These are phyloP conservation scores for Rhagologus leucostigma DNA, from an alignment of 2,113 vertebrate genomes.

Conservation along the genomic window DNA sequence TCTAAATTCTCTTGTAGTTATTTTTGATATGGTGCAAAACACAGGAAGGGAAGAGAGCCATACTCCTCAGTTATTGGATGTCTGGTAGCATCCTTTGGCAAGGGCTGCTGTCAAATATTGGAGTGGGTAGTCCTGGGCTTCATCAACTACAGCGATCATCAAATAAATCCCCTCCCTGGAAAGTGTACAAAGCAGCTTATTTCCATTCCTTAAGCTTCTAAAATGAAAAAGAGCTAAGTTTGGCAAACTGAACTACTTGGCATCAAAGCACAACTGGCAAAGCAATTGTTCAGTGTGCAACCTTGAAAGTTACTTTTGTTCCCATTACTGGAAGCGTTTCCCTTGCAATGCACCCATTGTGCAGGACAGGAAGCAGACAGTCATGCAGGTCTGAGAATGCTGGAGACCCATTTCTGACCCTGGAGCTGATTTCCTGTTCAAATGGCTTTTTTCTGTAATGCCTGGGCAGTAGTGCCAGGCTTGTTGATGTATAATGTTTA, in stretches of 20 bases:
- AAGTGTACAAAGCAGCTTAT: slow-evolving; percentile 50
- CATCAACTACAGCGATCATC: neutral
- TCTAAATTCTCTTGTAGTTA: slow-evolving; percentile 25
- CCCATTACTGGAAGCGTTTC: slow-evolving; percentile 38
- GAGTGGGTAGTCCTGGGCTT: slow-evolving; percentile 20
- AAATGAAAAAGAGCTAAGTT: slow-evolving; percentile 42
- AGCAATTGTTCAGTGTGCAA: slow-evolving; percentile 50
- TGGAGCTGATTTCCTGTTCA: slow-evolving; percentile 31
- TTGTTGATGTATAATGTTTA: slow-evolving; percentile 36
- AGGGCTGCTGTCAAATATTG: slow-evolving; percentile 1
- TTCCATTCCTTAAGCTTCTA: slow-evolving; percentile 49
- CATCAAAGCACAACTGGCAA: slow-evolving; percentile 45
- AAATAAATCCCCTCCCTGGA: slow-evolving; percentile 43
- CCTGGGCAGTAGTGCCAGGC: slow-evolving; percentile 11
- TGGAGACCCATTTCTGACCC: slow-evolving; percentile 33
- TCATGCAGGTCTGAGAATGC: slow-evolving; percentile 31
- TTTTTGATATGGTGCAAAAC: neutral
- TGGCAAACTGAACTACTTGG: slow-evolving; percentile 45
- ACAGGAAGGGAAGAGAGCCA: neutral
- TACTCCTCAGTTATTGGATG: neutral
- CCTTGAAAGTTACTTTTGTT: slow-evolving; percentile 63
- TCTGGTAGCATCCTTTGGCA: slow-evolving; percentile 40
- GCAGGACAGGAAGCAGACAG: slow-evolving; percentile 48
- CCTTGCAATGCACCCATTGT: slow-evolving; percentile 53
- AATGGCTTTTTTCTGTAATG: neutral